Conservation (phyloP, 2,113 vertebrate species). For the Dascyllus trimaculatus region DNA sequence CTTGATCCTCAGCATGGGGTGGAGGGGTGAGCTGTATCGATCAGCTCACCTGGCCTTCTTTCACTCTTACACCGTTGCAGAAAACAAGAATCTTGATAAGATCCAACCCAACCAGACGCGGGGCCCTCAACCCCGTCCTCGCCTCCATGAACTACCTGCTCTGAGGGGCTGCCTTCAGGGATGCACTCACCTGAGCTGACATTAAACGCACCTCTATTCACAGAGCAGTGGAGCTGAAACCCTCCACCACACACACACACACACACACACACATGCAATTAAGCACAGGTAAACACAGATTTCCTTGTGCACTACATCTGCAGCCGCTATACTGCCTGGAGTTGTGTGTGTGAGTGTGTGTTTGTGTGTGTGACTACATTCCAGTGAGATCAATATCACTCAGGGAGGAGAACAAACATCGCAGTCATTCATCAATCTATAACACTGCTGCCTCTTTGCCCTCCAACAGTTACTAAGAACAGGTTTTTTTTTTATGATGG, state of each 20-base stretch:
- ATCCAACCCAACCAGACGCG: not conserved
- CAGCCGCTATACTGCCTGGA: constrained; percentile 26
- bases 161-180: constrained; percentile 41
- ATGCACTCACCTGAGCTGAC: too few species aligned
- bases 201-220: constrained; percentile 27
- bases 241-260: not conserved
- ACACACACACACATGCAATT: constrained; percentile 16
- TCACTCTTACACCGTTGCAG: constrained; percentile 32
- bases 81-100: constrained; percentile 75
- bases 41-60: constrained; percentile 65
- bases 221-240: constrained; percentile 6
- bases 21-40: constrained; percentile 52
- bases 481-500: constrained; percentile 49
- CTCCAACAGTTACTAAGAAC: constrained; percentile 51
- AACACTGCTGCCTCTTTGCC: constrained; percentile 62
- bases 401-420: constrained; percentile 68
- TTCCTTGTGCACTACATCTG: constrained; percentile 2
- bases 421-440: constrained; percentile 74
- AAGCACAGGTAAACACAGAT: constrained; percentile 42
- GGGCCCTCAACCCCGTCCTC: constrained; percentile 1
- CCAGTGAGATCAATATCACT: constrained; percentile 76
- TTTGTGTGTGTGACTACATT: constrained; percentile 24
- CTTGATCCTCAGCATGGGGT: constrained; percentile 20
- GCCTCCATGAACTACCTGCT: constrained; percentile 46
- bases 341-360: constrained; percentile 8